Evolutionary conservation across 1,140 invertebrate species (phyloP).

Genomic region (Galleria mellonella): DNA sequence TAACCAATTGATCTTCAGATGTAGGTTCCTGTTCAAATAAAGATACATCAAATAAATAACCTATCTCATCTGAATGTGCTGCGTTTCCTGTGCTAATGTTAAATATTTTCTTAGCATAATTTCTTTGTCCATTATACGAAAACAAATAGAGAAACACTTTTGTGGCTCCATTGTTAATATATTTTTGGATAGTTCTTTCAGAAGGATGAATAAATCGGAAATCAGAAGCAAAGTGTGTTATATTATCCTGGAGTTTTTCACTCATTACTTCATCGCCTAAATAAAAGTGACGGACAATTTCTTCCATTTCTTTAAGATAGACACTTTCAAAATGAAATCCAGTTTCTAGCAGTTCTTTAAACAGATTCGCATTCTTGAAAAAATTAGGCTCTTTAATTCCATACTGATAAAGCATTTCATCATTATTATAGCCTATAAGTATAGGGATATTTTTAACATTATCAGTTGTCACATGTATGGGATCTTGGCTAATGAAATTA

Average conservation of each 20-base stretch:
- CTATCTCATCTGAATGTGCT: slow-evolving; percentile 24
- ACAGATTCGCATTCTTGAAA: slow-evolving; percentile 7
- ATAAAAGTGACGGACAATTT: slow-evolving; percentile 26
- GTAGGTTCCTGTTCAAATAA: slow-evolving; percentile 3
- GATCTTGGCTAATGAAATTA: not conserved
- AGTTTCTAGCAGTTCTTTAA: not conserved
- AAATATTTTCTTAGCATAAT: slow-evolving; percentile 2
- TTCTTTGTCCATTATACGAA: slow-evolving; percentile 26
- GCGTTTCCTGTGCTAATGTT: slow-evolving; percentile 15
- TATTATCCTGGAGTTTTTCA: slow-evolving; percentile 8
- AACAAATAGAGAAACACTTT: slow-evolving; percentile 30
- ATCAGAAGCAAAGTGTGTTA: slow-evolving; percentile 28
- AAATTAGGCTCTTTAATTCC: slow-evolving; percentile 11
- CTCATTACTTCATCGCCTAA: slow-evolving; percentile 23
- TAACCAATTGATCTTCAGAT: slow-evolving; percentile 20
- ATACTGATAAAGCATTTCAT: slow-evolving; percentile 6
- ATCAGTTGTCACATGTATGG: not conserved
- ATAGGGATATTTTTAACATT: slow-evolving; percentile 3
- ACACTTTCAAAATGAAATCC: not conserved
- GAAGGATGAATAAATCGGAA: slow-evolving; percentile 26
- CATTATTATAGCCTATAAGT: slow-evolving; percentile 1
- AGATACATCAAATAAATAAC: slow-evolving; percentile 25
- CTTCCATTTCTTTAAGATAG: not conserved
- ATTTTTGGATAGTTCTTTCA: slow-evolving; percentile 23
- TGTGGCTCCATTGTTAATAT: slow-evolving; percentile 17